These are phyloP conservation scores for Ahaetulla prasina DNA, from an alignment of 2,113 vertebrate species.

Conservation along the genomic window DNA sequence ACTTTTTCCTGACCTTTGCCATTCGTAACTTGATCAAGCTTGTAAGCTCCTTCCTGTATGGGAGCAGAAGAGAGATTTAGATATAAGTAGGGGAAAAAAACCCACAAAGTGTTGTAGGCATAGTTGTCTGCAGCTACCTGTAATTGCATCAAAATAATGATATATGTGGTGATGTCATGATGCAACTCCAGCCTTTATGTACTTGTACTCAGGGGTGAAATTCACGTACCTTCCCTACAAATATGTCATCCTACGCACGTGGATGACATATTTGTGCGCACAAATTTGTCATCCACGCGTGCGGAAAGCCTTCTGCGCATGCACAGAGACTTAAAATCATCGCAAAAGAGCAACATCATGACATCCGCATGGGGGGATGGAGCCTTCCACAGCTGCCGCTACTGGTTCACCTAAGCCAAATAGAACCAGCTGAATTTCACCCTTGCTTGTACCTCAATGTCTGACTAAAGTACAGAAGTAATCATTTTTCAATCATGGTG, in stretches of 20 bases:
- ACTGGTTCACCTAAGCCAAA: too few species aligned
- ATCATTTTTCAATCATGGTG: background rate
- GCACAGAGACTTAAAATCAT: too few species aligned
- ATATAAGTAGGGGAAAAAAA: conserved; percentile 1
- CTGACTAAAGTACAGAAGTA: background rate
- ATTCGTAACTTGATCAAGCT: conserved; percentile 26
- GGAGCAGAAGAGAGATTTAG: background rate
- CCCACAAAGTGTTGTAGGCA: background rate
- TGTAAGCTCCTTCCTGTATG: conserved; percentile 19
- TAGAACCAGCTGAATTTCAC: too few species aligned
- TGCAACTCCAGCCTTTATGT: background rate
- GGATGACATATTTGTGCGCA: too few species aligned
- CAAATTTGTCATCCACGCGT: too few species aligned
- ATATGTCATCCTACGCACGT: too few species aligned
- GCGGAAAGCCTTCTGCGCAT: too few species aligned
- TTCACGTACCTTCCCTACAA: too few species aligned
- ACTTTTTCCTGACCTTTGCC: conserved; percentile 25
- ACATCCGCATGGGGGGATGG: too few species aligned
- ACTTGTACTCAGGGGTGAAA: too few species aligned
- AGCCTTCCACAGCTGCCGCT: too few species aligned
- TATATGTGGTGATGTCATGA: background rate
- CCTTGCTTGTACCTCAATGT: background rate
- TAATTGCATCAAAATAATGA: background rate
- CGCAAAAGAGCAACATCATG: too few species aligned
- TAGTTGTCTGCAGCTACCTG: background rate